A percentile compares a stretch with the other conserved stretches of the same genome.
Conservation (phyloP, 2,797 vertebrate genomes). For the Echiichthys vipera region DNA sequence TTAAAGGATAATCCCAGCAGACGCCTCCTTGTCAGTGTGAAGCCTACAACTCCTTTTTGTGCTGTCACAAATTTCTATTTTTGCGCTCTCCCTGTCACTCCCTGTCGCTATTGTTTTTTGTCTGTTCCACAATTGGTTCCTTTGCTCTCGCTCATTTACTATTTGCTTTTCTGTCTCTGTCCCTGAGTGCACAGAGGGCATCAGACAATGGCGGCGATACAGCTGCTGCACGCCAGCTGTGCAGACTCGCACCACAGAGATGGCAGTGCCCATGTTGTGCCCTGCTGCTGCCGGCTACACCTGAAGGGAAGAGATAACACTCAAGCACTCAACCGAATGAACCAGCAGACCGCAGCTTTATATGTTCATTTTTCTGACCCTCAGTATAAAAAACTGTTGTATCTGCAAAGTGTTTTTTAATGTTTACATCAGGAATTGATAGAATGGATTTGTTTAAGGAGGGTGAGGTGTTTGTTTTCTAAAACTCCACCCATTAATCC, state of each 20-base stretch:
- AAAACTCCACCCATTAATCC: background rate
- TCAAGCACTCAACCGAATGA: slow-evolving; percentile 40
- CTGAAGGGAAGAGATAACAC: slow-evolving; percentile 59
- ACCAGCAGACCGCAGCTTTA: slow-evolving; percentile 4
- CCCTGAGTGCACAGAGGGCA: slow-evolving; percentile 66
- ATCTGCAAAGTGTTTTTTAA: background rate
- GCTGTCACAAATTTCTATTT: slow-evolving; percentile 53
- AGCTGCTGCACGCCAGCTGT: slow-evolving; percentile 62
- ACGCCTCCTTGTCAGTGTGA: slow-evolving; percentile 29
- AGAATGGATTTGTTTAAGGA: slow-evolving; percentile 1
- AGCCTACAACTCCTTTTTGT: slow-evolving; percentile 44
- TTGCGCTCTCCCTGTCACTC: slow-evolving; percentile 56
- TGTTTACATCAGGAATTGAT: background rate
- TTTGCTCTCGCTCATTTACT: slow-evolving; percentile 58
- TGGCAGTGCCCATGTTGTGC: slow-evolving; percentile 35
- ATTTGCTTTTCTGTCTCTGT: slow-evolving; percentile 54
- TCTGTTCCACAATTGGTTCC: slow-evolving; percentile 67
- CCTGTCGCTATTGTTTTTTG: slow-evolving; percentile 72
- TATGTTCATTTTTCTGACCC: slow-evolving; percentile 21
- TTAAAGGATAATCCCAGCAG: slow-evolving; percentile 31
- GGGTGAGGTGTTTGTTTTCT: background rate
- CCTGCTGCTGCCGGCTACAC: slow-evolving; percentile 55
- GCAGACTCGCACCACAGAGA: slow-evolving; percentile 68
- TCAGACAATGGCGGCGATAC: slow-evolving; percentile 70
- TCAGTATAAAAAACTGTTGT: background rate